Evolutionary conservation across 2,888 invertebrate species (phyloP), one percentile per base, ranked within the genome.

Genomic region (Brachylomia viminalis): DNA sequence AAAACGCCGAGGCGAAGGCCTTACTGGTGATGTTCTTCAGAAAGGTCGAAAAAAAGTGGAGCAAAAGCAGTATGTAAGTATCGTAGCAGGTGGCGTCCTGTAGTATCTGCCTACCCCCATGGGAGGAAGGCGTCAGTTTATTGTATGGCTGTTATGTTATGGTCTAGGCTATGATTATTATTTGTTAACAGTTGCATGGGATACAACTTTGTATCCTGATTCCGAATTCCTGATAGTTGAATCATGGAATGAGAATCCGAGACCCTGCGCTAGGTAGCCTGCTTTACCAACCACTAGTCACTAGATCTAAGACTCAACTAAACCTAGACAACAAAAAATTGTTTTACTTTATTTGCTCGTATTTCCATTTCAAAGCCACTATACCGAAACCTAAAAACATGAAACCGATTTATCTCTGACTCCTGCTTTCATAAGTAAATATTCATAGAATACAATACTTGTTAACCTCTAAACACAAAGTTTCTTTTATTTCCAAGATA

Each of bases 361-460:
- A 75, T 79, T 67, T 67, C 42, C 54, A 69, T 81, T 67, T 61
- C 38, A 76, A 70, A 81, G 52, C 4, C 52, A 73, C 6, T 49
- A 27, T 38, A 52, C 33, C 49, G 5, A 58, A 67, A 33, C 20
- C n/a, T 45, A n/a, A 79, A 71, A 79, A 71, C 81, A 73, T 56
- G 62, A 79, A 72, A 62, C 67, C 83, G n/a, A 83, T 83, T 79
- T 70, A 62, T 82, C 62, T 79, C 59, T 71, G 74, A 47, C 70
- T 67, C 67, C 17, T 54, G 27, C 23, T 38, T 61, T 77, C 47
- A 49, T 52, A 23, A 47, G 47, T 72, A 72, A 72, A 82, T 70
- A 76, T 80, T 81, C 56, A 81, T 61, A 54, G 54, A 61, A 68
- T 38, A 20, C 8, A 62, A 52, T 76, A 30, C 23, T 27, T 30